Evolutionary conservation across 2,888 invertebrate genomes (phyloP).

Genomic region (Antheraea assamensis): DNA sequence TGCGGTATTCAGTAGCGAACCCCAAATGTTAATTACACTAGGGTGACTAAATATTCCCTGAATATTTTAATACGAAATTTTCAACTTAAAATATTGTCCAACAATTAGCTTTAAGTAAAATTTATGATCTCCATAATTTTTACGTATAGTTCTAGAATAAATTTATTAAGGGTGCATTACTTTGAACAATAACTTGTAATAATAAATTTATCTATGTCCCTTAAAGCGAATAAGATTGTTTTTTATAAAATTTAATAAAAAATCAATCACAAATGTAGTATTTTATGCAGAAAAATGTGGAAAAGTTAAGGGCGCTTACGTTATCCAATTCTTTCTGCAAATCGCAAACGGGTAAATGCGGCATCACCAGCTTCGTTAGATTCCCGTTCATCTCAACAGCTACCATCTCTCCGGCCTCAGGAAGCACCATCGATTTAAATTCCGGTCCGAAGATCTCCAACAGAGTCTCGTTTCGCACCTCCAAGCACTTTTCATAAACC

Average conservation of each 20-base stretch:
- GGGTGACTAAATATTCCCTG: not conserved
- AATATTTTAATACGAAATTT: not conserved
- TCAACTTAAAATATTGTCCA: not conserved
- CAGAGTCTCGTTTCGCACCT: constrained; percentile 83
- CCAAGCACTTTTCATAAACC: constrained; percentile 89
- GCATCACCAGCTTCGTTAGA: constrained; percentile 83
- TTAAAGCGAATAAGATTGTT: no score
- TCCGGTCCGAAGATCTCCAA: constrained; percentile 80
- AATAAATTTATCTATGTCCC: no score
- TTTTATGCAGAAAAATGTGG: not conserved
- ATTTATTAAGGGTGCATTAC: not conserved
- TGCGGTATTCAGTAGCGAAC: no score
- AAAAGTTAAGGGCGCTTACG: constrained; percentile 81
- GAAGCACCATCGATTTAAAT: constrained; percentile 73
- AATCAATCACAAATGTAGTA: not conserved
- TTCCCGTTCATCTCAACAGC: constrained; percentile 79
- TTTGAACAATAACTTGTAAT: not conserved
- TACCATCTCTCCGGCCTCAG: constrained; percentile 80
- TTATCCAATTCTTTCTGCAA: constrained; percentile 93
- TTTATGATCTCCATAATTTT: not conserved
- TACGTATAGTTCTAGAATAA: not conserved
- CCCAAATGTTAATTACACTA: not conserved
- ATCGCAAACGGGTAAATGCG: constrained; percentile 88
- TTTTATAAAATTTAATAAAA: not conserved
- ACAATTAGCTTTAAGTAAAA: not conserved